phyloP scores from a whole-genome alignment of 2,797 vertebrate species.

The Chloroceryle amazona region DNA sequence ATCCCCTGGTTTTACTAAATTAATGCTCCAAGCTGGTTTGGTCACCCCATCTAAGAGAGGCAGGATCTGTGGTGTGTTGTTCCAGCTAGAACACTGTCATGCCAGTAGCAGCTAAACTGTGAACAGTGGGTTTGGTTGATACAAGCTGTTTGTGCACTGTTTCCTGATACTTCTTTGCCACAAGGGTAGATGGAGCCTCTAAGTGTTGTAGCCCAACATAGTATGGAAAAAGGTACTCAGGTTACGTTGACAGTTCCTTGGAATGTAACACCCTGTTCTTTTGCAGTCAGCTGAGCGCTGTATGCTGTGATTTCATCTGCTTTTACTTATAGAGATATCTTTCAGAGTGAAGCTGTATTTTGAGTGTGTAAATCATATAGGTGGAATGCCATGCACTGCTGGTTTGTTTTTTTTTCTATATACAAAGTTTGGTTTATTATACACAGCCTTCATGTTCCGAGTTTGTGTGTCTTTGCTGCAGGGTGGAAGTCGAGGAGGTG shows the following conservation, averaged over 20 bases:
- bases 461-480: not conserved
- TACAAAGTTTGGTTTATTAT: not conserved
- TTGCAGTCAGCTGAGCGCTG: not conserved
- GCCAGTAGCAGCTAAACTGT: not conserved
- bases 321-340: not conserved
- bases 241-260: not conserved
- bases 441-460: not conserved
- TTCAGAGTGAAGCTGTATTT: not conserved
- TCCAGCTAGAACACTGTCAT: not conserved
- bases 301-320: not conserved
- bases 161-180: not conserved
- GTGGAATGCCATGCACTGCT: not conserved
- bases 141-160: not conserved
- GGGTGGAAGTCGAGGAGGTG: slow-evolving; percentile 23
- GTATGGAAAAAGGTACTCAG: not conserved
- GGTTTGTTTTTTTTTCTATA: not conserved
- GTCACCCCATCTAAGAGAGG: not conserved
- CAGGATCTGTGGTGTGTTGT: not conserved
- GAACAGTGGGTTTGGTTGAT: not conserved
- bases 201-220: not conserved
- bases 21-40: not conserved
- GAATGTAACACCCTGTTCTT: not conserved
- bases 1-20: not conserved
- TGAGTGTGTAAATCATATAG: not conserved
- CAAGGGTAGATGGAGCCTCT: not conserved